phyloP scores from a whole-genome alignment of 2,797 vertebrate species.

The Etheostoma nigrum region DNA sequence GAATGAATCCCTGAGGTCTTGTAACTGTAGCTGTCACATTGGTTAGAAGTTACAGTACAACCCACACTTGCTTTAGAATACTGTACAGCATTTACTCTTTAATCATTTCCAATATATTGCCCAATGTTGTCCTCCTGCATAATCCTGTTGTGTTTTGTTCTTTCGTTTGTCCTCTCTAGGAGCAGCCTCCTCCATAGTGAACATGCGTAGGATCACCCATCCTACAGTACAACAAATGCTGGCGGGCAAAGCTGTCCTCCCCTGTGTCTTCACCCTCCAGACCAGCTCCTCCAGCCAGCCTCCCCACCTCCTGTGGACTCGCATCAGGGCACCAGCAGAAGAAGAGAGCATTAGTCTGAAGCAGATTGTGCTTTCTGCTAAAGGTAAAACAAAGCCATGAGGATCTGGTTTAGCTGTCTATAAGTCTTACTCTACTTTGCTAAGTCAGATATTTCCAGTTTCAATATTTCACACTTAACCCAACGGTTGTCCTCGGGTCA shows the following conservation, averaged over 20 bases:
- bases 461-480: background rate
- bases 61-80: constrained; percentile 19
- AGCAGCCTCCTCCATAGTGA: constrained; percentile 85
- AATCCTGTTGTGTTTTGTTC: constrained; percentile 6
- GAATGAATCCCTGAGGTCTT: constrained; percentile 58
- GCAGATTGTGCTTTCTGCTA: constrained; percentile 83
- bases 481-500: too few species aligned
- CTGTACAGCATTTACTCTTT: background rate
- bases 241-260: constrained; percentile 87
- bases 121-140: background rate
- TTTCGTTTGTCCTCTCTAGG: constrained; percentile 61
- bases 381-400: constrained; percentile 63
- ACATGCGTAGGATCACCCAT: constrained; percentile 87
- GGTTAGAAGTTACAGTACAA: constrained; percentile 9
- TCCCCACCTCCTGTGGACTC: constrained; percentile 92
- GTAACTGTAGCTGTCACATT: constrained; percentile 32
- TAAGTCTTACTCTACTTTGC: background rate
- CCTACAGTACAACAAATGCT: constrained; percentile 80
- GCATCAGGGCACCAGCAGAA: constrained; percentile 71
- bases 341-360: constrained; percentile 79
- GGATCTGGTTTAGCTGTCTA: constrained; percentile 2
- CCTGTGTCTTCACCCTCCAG: constrained; percentile 89
- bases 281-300: constrained; percentile 65
- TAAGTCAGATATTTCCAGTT: background rate
- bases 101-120: background rate